These are phyloP conservation scores for Sakesphorus luctuosus DNA, from an alignment of 2,113 vertebrate species.

Conservation along the genomic window DNA sequence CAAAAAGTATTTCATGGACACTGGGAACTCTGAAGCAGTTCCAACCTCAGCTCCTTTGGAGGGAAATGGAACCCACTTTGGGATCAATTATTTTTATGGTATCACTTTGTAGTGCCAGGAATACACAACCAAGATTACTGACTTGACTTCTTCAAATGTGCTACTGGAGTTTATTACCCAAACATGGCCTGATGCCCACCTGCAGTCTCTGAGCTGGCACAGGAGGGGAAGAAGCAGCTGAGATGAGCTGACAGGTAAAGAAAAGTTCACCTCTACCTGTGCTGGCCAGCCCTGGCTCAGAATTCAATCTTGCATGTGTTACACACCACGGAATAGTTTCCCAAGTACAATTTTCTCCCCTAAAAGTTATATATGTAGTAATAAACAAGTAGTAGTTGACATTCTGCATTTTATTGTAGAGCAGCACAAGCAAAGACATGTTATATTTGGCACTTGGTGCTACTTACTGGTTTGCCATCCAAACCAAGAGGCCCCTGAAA, in stretches of 20 bases:
- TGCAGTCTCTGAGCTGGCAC: background rate
- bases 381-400: background rate
- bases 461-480: slow-evolving; percentile 96
- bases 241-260: background rate
- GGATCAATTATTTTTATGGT: background rate
- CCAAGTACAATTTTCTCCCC: background rate
- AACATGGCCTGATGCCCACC: background rate
- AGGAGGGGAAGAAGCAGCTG: background rate
- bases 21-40: background rate
- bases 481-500: slow-evolving; percentile 92
- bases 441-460: background rate
- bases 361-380: background rate
- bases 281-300: background rate
- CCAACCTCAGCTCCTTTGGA: background rate
- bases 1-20: background rate
- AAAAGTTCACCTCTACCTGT: background rate
- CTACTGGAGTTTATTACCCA: background rate
- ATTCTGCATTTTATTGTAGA: background rate
- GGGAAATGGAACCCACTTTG: background rate
- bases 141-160: background rate
- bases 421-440: background rate
- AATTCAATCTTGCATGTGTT: background rate
- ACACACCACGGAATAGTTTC: background rate
- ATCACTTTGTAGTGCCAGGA: background rate
- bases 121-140: background rate